Evolutionary conservation across 2,888 invertebrate species (phyloP), one percentile per base, ranked within the genome.

Genomic region (Chironomus riparius): DNA sequence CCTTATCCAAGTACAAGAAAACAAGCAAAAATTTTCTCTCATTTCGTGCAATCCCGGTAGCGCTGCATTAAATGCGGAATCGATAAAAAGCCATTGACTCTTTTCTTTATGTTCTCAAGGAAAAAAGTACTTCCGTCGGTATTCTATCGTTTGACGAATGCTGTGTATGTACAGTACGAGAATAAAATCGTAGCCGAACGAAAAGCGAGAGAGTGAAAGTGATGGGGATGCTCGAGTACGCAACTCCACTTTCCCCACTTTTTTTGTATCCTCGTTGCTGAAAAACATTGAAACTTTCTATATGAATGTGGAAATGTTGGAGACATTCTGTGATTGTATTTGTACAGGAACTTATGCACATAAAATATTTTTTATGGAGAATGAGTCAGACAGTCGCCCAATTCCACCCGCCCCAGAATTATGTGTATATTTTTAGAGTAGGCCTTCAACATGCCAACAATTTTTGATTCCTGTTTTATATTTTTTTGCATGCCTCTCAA

Each of bases 71-170:
- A 72, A 72, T 72, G 72, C 72, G 72, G 72, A 72, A 72, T 72
- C 72, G 62, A 72, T 72, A 61, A 72, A 71, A 72, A 72, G 72
- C 72, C 72, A 72, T 72, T 72, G 72, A 72, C 72, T 72, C 22
- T 47, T 72, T 65, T 18, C 56, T 15, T 18, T 15, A 18, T 13
- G 65, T 65, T 24, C 38, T 38, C 24, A 65, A 61, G 21, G 50
- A 70, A 21, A 21, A 38, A 50, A 47, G 18, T 70, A 28, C 70
- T 70, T 70, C 70, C 70, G 70, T 70, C 48, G 70, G 70, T 22
- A 21, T 72, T 72, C 38, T 10, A n/a, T 50, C 56, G 22, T 28
- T 13, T 21, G 6, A 38, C 38, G 38, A 38, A 10, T 10, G 18
- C 28, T 62, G 61, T 61, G 28, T 62, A 10, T 18, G 72, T 72